Conservation (phyloP, 2,113 vertebrate genomes). For the Bujurquina vittata region DNA sequence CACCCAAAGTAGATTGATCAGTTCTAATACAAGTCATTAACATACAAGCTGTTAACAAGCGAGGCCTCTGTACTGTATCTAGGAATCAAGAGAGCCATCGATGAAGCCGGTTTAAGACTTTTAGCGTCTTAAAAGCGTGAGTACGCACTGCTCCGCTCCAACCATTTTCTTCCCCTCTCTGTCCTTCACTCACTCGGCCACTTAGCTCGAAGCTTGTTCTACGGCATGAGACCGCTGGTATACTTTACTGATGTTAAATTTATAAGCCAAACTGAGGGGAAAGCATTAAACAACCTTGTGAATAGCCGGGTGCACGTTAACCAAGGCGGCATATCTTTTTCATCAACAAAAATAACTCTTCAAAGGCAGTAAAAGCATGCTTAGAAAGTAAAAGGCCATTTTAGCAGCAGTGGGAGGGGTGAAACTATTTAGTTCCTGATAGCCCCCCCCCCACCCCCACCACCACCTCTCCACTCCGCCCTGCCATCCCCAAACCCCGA, state of each 20-base stretch:
- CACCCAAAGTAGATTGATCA: conserved; percentile 79
- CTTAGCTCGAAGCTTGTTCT: conserved; percentile 72
- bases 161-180: conserved; percentile 23
- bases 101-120: conserved; percentile 74
- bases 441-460: conserved; percentile 26
- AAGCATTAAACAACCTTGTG: conserved; percentile 77
- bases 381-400: conserved; percentile 82
- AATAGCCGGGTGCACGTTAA: conserved; percentile 75
- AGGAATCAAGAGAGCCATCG: conserved; percentile 74
- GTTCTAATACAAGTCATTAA: conserved; percentile 81
- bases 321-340: conserved; percentile 79
- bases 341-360: conserved; percentile 84
- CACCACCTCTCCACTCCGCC: neutral
- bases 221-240: conserved; percentile 70
- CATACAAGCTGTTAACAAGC: conserved; percentile 84
- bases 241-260: conserved; percentile 82
- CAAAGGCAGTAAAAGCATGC: conserved; percentile 82
- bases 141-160: conserved; percentile 47
- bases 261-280: conserved; percentile 79
- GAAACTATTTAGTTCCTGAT: conserved; percentile 68
- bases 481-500: conserved; percentile 31
- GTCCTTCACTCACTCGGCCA: conserved; percentile 38
- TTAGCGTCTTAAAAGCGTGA: conserved; percentile 73
- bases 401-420: conserved; percentile 66
- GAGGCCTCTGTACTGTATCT: conserved; percentile 76